Evolutionary conservation across 2,797 vertebrate genomes (phyloP).

Genomic region (Trichosurus vulpecula): DNA sequence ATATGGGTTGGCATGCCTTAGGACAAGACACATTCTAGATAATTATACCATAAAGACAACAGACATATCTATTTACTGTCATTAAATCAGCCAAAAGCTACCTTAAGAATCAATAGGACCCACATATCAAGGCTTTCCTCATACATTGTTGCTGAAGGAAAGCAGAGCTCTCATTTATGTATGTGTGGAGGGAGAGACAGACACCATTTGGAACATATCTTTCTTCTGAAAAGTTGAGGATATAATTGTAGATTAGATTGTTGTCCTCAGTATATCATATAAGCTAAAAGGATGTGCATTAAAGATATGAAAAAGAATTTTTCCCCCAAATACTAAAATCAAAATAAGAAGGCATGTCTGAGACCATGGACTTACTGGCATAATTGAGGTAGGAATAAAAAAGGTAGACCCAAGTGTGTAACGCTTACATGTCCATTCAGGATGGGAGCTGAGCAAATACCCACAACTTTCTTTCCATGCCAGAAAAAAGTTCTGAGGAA

Average conservation of each 20-base stretch:
- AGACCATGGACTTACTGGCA: background rate
- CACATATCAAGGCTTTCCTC: background rate
- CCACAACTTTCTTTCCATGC: background rate
- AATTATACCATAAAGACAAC: background rate
- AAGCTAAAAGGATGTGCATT: background rate
- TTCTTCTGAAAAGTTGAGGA: background rate
- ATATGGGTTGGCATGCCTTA: background rate
- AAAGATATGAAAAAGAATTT: background rate
- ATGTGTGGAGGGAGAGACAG: background rate
- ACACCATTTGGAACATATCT: background rate
- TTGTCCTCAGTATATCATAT: background rate
- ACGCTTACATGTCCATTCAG: background rate
- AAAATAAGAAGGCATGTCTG: background rate
- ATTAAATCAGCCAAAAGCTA: background rate
- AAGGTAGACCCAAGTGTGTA: background rate
- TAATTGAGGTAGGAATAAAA: background rate
- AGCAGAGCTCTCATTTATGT: background rate
- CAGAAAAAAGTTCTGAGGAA: background rate
- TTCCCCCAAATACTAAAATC: background rate
- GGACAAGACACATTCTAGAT: background rate
- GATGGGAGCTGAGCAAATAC: background rate
- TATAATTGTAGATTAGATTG: background rate
- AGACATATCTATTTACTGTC: background rate
- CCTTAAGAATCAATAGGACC: background rate
- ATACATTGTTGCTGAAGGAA: background rate